A percentile compares a stretch with the other conserved stretches of the same genome.
Conservation (phyloP, 2,113 vertebrate genomes). For the Gracilinanus agilis region DNA sequence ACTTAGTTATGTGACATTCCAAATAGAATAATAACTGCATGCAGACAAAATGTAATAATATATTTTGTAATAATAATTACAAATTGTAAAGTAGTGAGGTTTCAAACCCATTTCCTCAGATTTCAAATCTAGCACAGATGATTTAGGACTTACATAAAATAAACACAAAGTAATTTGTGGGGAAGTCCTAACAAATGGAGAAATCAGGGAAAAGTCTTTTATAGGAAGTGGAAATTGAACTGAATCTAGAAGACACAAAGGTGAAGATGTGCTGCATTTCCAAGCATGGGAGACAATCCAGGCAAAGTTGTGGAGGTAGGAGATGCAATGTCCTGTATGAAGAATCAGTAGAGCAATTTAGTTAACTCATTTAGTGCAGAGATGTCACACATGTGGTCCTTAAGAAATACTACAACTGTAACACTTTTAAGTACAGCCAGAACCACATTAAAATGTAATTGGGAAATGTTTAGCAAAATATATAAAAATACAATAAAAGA, state of each 20-base stretch:
- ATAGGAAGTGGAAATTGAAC: not conserved
- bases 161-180: not conserved
- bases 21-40: not conserved
- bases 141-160: not conserved
- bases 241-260: not conserved
- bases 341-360: not conserved
- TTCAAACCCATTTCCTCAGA: not conserved
- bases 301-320: not conserved
- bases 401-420: not conserved
- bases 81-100: not conserved
- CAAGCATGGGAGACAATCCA: not conserved
- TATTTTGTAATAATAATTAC: too few relatives aligned
- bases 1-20: not conserved
- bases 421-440: not conserved
- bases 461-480: not conserved
- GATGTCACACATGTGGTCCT: not conserved
- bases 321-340: not conserved
- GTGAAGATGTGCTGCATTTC: not conserved
- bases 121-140: not conserved
- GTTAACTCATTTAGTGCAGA: not conserved
- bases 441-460: not conserved
- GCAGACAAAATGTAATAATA: not conserved
- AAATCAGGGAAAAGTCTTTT: not conserved
- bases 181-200: not conserved
- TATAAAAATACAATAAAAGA: not conserved